Conservation (phyloP, 2,888 invertebrate genomes). For the Argyresthia albistria region DNA sequence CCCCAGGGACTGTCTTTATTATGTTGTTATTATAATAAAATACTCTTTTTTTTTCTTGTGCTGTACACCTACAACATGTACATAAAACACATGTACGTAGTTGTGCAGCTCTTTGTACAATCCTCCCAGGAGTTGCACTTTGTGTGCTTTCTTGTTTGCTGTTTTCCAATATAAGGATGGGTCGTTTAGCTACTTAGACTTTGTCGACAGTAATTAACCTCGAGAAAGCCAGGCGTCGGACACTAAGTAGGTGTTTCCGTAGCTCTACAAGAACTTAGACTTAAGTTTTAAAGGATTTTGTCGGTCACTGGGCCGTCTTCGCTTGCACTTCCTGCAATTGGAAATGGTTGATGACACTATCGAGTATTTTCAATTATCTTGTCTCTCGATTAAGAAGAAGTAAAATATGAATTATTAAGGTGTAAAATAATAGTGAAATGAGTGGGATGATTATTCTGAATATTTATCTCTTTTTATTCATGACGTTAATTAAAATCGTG, state of each 20-base stretch:
- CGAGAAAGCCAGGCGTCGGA: constrained; percentile 34
- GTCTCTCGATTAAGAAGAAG: constrained; percentile 21
- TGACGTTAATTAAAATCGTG: not conserved
- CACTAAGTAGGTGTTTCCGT: constrained; percentile 38
- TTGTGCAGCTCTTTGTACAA: too few relatives aligned
- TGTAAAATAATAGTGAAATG: too few relatives aligned
- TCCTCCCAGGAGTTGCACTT: not conserved
- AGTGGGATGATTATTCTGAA: too few relatives aligned
- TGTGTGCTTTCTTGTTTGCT: not conserved
- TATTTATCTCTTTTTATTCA: too few relatives aligned
- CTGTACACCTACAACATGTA: too few relatives aligned
- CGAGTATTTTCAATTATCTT: constrained; percentile 30
- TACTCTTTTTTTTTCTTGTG: too few relatives aligned
- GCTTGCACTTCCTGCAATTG: constrained; percentile 23
- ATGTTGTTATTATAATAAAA: too few relatives aligned
- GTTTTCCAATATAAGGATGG: not conserved
- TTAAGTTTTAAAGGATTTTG: constrained; percentile 31
- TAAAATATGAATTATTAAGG: constrained; percentile 11
- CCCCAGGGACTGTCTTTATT: not conserved
- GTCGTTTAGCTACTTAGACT: constrained; percentile 7
- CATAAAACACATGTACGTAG: too few relatives aligned
- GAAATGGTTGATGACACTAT: constrained; percentile 17
- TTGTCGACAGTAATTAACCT: constrained; percentile 30
- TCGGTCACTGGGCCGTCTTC: constrained; percentile 45
- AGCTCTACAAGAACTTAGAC: constrained; percentile 26